phyloP scores from a whole-genome alignment of 2,113 vertebrate genomes.

The Notarius lentiginosus region DNA sequence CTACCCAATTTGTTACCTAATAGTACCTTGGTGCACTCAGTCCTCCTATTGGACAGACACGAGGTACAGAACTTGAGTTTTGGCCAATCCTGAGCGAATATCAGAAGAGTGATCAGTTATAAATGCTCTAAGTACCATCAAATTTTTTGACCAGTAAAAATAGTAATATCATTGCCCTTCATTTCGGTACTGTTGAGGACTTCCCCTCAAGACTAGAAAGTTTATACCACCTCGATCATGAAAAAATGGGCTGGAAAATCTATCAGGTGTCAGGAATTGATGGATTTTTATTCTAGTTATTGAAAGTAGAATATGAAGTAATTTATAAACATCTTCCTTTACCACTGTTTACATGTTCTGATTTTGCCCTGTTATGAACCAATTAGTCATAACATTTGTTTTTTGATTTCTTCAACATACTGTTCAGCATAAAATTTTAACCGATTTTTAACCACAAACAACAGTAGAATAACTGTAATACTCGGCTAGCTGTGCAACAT shows the following conservation, averaged over 20 bases:
- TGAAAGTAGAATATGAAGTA: not conserved
- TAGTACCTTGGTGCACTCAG: slow-evolving; percentile 74
- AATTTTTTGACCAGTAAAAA: not conserved
- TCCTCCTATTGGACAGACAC: slow-evolving; percentile 36
- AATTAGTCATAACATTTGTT: not conserved
- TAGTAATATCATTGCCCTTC: not conserved
- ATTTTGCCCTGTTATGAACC: not conserved
- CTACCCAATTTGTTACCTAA: slow-evolving; percentile 67
- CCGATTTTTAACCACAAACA: not conserved
- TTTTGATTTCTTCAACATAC: not conserved
- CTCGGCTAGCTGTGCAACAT: not conserved
- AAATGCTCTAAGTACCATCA: not conserved
- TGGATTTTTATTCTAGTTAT: not conserved
- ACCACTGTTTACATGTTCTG: not conserved
- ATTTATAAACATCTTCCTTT: not conserved
- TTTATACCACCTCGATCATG: not conserved
- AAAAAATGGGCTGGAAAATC: not conserved
- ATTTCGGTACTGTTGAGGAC: not conserved
- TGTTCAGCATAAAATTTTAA: not conserved
- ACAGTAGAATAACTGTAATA: not conserved
- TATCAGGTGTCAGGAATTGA: not conserved
- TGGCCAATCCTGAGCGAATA: slow-evolving; percentile 14
- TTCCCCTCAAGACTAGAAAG: not conserved
- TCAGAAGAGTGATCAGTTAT: not conserved
- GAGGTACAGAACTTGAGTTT: slow-evolving; percentile 20